These are phyloP conservation scores for Drosophila prolongata DNA, from an alignment of 2,888 invertebrate genomes.

Conservation along the genomic window DNA sequence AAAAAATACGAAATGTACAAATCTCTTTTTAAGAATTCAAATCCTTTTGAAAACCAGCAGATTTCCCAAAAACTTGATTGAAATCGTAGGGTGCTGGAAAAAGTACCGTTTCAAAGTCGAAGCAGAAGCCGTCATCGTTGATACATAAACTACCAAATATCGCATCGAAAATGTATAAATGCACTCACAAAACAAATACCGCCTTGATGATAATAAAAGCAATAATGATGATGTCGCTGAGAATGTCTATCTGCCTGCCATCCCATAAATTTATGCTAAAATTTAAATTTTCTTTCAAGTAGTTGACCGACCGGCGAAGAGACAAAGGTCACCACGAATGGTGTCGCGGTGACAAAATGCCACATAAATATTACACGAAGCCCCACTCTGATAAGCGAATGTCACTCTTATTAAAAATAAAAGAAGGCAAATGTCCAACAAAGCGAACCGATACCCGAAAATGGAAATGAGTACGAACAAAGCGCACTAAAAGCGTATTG, in stretches of 20 bases:
- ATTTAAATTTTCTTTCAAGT: slow-evolving; percentile 73
- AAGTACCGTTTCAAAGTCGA: slow-evolving; percentile 32
- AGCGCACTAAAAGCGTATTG: slow-evolving; percentile 29
- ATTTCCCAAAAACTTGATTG: too few relatives aligned
- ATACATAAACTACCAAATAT: slow-evolving; percentile 58
- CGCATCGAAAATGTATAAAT: slow-evolving; percentile 35
- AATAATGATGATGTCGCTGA: slow-evolving; percentile 23
- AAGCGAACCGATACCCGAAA: slow-evolving; percentile 27
- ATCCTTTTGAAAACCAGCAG: neutral
- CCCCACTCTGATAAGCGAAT: slow-evolving; percentile 68
- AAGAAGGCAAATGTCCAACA: slow-evolving; percentile 41
- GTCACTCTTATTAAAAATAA: slow-evolving; percentile 67
- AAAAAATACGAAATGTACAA: too few relatives aligned
- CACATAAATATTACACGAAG: slow-evolving; percentile 72
- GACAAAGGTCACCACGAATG: slow-evolving; percentile 62
- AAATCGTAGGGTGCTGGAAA: slow-evolving; percentile 3
- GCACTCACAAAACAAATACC: slow-evolving; percentile 40
- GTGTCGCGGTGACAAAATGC: slow-evolving; percentile 67
- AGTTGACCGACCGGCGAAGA: slow-evolving; percentile 38
- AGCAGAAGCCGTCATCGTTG: slow-evolving; percentile 44
- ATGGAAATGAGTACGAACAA: slow-evolving; percentile 41
- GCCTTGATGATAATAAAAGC: slow-evolving; percentile 31
- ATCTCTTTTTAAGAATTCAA: too few relatives aligned
- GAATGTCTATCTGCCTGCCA: slow-evolving; percentile 20
- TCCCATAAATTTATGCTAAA: slow-evolving; percentile 75